Evolutionary conservation across 2,888 invertebrate species (phyloP).

Genomic region (Amphipyra berbera): DNA sequence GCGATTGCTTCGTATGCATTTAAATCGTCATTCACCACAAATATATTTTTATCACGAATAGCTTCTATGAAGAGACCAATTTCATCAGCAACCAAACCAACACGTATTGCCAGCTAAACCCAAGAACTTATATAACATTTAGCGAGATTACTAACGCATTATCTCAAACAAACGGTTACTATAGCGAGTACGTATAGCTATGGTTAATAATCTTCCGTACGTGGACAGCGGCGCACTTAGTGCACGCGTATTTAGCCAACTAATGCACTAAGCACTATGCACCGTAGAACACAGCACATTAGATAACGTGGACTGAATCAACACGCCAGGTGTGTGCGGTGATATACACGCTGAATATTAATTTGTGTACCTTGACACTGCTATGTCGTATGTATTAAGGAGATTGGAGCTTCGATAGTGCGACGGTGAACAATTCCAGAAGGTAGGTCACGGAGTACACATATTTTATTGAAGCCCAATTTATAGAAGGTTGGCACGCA

Average conservation of each 20-base stretch:
- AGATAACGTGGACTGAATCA: slow-evolving; percentile 82
- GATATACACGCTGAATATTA: slow-evolving; percentile 83
- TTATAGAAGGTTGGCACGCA: slow-evolving; percentile 42
- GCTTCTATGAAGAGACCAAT: neutral
- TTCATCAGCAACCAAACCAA: slow-evolving; percentile 3
- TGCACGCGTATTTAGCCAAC: slow-evolving; percentile 45
- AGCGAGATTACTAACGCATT: slow-evolving; percentile 44
- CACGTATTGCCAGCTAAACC: slow-evolving; percentile 10
- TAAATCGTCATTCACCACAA: too few relatives aligned
- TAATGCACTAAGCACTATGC: slow-evolving; percentile 71
- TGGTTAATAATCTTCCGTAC: slow-evolving; percentile 41
- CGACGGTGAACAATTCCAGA: slow-evolving; percentile 35
- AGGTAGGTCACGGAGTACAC: slow-evolving; percentile 43
- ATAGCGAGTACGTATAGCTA: slow-evolving; percentile 18
- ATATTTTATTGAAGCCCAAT: slow-evolving; percentile 47
- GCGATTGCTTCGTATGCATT: too few relatives aligned
- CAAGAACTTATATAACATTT: slow-evolving; percentile 38
- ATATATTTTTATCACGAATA: too few relatives aligned
- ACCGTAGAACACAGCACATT: slow-evolving; percentile 70
- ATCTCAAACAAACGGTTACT: slow-evolving; percentile 24
- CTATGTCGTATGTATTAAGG: slow-evolving; percentile 56
- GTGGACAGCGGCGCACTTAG: slow-evolving; percentile 47
- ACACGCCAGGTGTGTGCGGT: slow-evolving; percentile 76
- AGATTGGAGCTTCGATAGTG: slow-evolving; percentile 52
- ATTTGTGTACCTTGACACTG: slow-evolving; percentile 80